A percentile compares a stretch with the other conserved stretches of the same genome.
These are phyloP conservation scores for Cyprinodon tularosa DNA, from an alignment of 2,113 vertebrate genomes.

Conservation along the genomic window DNA sequence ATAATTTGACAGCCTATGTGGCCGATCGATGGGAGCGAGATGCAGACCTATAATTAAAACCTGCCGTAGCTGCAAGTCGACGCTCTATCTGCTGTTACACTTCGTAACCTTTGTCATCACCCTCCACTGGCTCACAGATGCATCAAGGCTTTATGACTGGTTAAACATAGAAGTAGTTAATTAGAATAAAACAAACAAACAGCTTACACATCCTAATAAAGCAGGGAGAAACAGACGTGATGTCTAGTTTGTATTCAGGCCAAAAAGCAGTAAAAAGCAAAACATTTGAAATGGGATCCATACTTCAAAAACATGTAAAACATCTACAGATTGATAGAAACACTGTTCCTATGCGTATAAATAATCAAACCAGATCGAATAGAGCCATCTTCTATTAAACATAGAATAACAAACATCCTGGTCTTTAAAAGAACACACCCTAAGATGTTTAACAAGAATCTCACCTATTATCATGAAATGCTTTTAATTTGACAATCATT, in stretches of 20 bases:
- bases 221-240: neutral
- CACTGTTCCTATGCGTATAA: neutral
- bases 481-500: neutral
- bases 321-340: neutral
- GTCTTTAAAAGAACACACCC: neutral
- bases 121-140: constrained; percentile 3
- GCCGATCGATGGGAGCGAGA: constrained; percentile 32
- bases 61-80: constrained; percentile 29
- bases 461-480: neutral
- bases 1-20: constrained; percentile 40
- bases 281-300: neutral
- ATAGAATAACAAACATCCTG: neutral
- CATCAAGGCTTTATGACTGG: neutral
- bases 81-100: constrained; percentile 28
- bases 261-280: constrained; percentile 2
- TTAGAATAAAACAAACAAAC: constrained; percentile 31
- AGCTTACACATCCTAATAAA: constrained; percentile 4
- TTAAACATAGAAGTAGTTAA: constrained; percentile 32
- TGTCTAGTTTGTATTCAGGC: neutral
- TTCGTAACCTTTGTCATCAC: constrained; percentile 43
- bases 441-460: neutral
- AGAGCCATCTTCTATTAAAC: neutral
- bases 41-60: constrained; percentile 61
- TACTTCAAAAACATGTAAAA: constrained; percentile 7
- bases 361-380: neutral